A percentile compares a stretch with the other conserved stretches of the same genome.
phyloP scores from a whole-genome alignment of 2,797 vertebrate species.

The Karalla daura region DNA sequence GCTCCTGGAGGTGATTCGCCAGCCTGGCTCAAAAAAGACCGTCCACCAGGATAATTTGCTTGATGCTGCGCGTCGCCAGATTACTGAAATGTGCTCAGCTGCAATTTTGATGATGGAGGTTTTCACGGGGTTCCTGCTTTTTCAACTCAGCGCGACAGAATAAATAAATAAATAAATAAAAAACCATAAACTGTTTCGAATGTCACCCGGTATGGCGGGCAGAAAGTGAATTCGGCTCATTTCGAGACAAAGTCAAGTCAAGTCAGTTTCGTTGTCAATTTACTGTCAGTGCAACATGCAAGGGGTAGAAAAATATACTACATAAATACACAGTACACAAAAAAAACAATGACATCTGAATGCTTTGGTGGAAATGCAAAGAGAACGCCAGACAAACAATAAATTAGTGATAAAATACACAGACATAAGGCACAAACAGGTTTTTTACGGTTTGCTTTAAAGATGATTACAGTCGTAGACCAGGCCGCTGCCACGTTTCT shows the following conservation, averaged over 20 bases:
- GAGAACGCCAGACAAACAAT: no score
- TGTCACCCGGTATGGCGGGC: conserved; percentile 9
- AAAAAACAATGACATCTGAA: no score
- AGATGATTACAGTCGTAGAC: neutral
- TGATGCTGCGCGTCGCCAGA: conserved; percentile 68
- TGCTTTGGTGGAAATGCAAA: no score
- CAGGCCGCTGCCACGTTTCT: neutral
- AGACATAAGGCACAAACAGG: no score
- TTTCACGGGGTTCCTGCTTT: conserved; percentile 50
- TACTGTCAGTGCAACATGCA: no score
- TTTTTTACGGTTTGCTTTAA: neutral
- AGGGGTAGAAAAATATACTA: no score
- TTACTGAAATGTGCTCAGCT: conserved; percentile 75
- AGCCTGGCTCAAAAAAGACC: conserved; percentile 69
- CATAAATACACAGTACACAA: no score
- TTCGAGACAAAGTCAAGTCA: no score
- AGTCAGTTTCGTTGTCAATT: no score
- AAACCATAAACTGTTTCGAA: conserved; percentile 31
- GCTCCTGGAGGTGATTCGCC: conserved; percentile 78
- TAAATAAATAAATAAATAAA: no score
- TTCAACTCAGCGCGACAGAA: conserved; percentile 38
- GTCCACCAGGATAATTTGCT: conserved; percentile 78
- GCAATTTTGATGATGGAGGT: conserved; percentile 68
- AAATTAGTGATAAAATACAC: no score
- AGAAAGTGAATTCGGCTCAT: neutral